These are phyloP conservation scores for Beaufortia kweichowensis DNA, from an alignment of 2,113 vertebrate genomes.

Conservation along the genomic window DNA sequence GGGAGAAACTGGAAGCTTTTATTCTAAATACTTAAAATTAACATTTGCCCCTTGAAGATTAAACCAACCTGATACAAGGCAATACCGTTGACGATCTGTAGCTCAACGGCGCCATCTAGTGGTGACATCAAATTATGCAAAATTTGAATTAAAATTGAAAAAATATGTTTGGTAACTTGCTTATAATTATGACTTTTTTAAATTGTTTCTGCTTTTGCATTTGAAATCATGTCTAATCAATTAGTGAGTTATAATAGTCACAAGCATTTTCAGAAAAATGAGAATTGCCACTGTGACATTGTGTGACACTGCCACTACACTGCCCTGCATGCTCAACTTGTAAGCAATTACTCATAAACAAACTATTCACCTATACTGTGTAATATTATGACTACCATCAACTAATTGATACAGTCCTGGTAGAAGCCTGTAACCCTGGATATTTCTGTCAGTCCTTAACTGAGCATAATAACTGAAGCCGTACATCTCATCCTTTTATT, in stretches of 20 bases:
- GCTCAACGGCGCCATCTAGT: conserved; percentile 60
- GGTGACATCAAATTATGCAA: conserved; percentile 44
- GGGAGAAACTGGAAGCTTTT: background rate
- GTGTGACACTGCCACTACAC: no score
- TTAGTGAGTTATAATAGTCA: no score
- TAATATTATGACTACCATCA: background rate
- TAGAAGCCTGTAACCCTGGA: background rate
- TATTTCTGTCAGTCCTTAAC: conserved; percentile 7
- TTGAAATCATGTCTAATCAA: background rate
- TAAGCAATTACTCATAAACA: background rate
- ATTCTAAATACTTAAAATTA: no score
- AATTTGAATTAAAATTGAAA: background rate
- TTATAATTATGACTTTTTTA: no score
- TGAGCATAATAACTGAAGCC: conserved; percentile 1
- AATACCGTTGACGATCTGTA: background rate
- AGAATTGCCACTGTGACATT: background rate
- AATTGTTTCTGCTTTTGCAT: conserved; percentile 38
- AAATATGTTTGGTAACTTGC: background rate
- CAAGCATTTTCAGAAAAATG: no score
- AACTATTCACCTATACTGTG: no score
- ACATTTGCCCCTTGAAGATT: background rate
- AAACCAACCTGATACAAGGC: background rate
- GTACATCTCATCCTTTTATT: background rate
- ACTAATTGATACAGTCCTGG: background rate
- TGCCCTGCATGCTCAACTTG: no score